Evolutionary conservation across 2,888 invertebrate genomes (phyloP).

Genomic region (Pammene fasciana): DNA sequence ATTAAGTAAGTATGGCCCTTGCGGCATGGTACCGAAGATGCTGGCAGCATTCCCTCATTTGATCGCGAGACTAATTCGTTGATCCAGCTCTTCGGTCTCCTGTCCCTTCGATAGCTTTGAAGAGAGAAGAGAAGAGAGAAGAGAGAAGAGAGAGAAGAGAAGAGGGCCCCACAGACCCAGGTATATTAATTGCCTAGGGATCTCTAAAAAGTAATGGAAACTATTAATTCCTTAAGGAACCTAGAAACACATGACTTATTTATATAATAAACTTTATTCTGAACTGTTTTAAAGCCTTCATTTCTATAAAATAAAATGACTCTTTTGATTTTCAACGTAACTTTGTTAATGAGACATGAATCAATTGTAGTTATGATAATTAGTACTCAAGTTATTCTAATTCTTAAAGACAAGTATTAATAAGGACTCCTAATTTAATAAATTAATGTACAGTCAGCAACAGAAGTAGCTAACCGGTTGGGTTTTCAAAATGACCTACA

Average conservation of each 20-base stretch:
- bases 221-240: neutral
- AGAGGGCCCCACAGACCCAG: too few species aligned
- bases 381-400: slow-evolving; percentile 8
- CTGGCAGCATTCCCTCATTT: too few species aligned
- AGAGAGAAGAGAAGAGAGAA: too few species aligned
- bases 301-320: neutral
- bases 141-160: too few species aligned
- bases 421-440: neutral
- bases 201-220: slow-evolving; percentile 11
- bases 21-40: too few species aligned
- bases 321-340: neutral
- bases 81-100: too few species aligned
- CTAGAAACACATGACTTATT: neutral
- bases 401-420: neutral
- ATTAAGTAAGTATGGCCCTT: too few species aligned
- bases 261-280: neutral
- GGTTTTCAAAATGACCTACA: too few species aligned
- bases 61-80: too few species aligned
- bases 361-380: slow-evolving; percentile 29
- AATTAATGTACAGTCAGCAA: too few species aligned
- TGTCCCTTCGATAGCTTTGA: too few species aligned
- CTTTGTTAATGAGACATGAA: slow-evolving; percentile 11
- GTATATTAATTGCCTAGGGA: neutral
- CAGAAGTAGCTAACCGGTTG: too few species aligned
- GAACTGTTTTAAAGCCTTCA: neutral